A percentile compares a stretch with the other conserved stretches of the same genome.
Evolutionary conservation across 1,140 invertebrate species (phyloP).

Genomic region (Cheumatopsyche charites): DNA sequence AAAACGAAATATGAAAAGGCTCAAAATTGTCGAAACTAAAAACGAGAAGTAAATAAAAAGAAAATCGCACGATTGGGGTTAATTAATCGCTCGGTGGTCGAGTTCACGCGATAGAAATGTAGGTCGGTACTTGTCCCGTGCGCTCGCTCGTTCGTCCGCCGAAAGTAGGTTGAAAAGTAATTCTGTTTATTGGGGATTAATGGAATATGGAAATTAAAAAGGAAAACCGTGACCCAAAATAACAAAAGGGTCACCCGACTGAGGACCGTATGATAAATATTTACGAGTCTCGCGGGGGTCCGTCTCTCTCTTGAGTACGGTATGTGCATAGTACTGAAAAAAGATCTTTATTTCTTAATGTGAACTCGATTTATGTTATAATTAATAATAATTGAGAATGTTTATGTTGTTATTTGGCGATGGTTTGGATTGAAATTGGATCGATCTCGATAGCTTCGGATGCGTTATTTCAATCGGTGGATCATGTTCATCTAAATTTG

Average conservation of each 20-base stretch:
- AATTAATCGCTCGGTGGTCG: constrained; percentile 20
- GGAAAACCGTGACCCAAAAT: constrained; percentile 32
- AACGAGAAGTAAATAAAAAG: not conserved
- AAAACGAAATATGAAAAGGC: too few relatives aligned
- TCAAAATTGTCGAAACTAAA: not conserved
- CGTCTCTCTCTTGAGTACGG: not conserved
- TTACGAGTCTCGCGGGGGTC: not conserved
- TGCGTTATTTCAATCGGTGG: not conserved
- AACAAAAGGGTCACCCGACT: constrained; percentile 18
- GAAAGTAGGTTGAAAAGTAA: constrained; percentile 34
- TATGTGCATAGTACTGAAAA: too few relatives aligned
- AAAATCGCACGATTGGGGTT: constrained; percentile 23
- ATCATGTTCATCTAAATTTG: constrained; percentile 7
- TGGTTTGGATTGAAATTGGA: too few relatives aligned
- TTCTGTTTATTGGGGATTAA: constrained; percentile 34
- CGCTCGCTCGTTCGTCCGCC: not conserved
- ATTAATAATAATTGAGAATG: too few relatives aligned
- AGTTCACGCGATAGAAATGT: constrained; percentile 7
- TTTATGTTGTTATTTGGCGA: too few relatives aligned
- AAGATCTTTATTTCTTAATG: too few relatives aligned
- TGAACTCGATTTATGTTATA: too few relatives aligned
- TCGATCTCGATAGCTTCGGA: not conserved
- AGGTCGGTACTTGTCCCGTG: constrained; percentile 25
- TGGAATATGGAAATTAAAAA: constrained; percentile 33
- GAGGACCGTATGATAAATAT: constrained; percentile 7